Evolutionary conservation across 2,113 vertebrate species (phyloP).

Genomic region (Mobula birostris): DNA sequence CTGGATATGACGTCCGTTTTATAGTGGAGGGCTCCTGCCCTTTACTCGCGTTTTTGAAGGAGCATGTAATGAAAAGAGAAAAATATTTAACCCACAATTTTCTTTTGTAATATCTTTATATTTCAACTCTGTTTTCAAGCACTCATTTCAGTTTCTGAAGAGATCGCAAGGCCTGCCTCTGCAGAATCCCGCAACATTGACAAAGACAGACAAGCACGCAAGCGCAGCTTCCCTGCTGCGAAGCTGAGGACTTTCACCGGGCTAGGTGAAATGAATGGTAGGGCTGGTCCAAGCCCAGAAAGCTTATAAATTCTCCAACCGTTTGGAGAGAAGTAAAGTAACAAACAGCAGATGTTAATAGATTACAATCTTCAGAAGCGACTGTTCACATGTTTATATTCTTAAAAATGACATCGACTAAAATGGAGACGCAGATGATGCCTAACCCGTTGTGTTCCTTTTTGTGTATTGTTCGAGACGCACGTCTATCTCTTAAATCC

Average conservation of each 20-base stretch:
- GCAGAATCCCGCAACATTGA: not conserved
- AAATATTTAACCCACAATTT: not conserved
- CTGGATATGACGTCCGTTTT: not conserved
- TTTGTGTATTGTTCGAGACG: not conserved
- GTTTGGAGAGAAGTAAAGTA: too few species aligned
- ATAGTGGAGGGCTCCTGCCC: not conserved
- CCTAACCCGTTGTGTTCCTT: too few species aligned
- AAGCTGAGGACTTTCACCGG: not conserved
- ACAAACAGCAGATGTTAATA: too few species aligned
- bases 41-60: not conserved
- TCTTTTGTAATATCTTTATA: not conserved
- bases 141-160: not conserved
- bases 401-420: too few species aligned
- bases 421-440: too few species aligned
- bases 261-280: too few species aligned
- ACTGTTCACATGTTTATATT: too few species aligned
- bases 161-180: not conserved
- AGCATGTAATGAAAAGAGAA: not conserved
- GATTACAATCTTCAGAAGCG: too few species aligned
- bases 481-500: not conserved
- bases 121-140: not conserved
- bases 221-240: not conserved
- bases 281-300: too few species aligned
- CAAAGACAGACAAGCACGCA: not conserved
- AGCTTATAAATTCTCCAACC: too few species aligned